These are phyloP conservation scores for Physocephala rufipes DNA, from an alignment of 2,888 invertebrate genomes.

Conservation along the genomic window DNA sequence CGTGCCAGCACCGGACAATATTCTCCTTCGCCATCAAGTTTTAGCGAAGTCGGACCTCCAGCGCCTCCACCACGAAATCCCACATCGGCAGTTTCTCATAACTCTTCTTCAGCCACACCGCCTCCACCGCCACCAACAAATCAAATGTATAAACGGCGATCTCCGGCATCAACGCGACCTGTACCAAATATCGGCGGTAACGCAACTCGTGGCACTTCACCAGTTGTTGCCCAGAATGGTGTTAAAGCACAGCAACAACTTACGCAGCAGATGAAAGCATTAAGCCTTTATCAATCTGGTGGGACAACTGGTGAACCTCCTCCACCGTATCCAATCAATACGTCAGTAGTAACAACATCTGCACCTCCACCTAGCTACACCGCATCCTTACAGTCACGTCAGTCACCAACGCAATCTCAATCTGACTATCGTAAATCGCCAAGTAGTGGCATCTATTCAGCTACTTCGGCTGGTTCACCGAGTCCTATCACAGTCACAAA, in stretches of 20 bases:
- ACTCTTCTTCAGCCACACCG: slow-evolving; percentile 68
- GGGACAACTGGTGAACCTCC: slow-evolving; percentile 75
- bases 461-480: slow-evolving; percentile 84
- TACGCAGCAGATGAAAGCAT: slow-evolving; percentile 87
- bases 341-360: slow-evolving; percentile 66
- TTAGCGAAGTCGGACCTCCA: slow-evolving; percentile 72
- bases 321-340: slow-evolving; percentile 73
- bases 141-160: slow-evolving; percentile 80
- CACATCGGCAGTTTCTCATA: slow-evolving; percentile 66
- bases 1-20: slow-evolving; percentile 64
- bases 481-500: slow-evolving; percentile 80
- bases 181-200: slow-evolving; percentile 67
- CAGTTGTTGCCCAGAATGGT: slow-evolving; percentile 66
- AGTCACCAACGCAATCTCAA: slow-evolving; percentile 84
- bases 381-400: slow-evolving; percentile 85
- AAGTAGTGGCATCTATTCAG: slow-evolving; percentile 86
- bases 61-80: slow-evolving; percentile 80
- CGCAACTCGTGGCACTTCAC: slow-evolving; percentile 73
- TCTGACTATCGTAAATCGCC: slow-evolving; percentile 84
- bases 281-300: slow-evolving; percentile 77
- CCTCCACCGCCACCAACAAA: slow-evolving; percentile 73
- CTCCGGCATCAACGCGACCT: slow-evolving; percentile 75
- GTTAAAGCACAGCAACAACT: slow-evolving; percentile 88
- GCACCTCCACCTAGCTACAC: slow-evolving; percentile 80
- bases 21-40: slow-evolving; percentile 70